Base-by-base conservation (phyloP, 1,140 invertebrate genomes). In the Antheraea pernyi region DNA sequence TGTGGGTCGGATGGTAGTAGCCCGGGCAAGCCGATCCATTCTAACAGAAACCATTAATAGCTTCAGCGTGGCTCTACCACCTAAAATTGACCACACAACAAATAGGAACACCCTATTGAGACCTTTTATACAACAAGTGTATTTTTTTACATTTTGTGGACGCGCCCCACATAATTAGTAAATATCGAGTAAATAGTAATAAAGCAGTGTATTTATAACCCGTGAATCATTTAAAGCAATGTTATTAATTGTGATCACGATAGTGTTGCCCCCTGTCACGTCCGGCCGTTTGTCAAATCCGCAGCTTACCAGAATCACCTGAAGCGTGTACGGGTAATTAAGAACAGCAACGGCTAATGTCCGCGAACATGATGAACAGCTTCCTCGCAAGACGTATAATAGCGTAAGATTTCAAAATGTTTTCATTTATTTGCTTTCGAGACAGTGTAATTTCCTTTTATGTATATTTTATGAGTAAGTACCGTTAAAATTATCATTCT, bases 241-340 rank as follows among this genome's bases (percentile, higher is more conserved):
- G 11, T 53, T 6, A 53, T 53, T 16, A 1, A 13, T 11, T 16
- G 46, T 53, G 46, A 72, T 74, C 70, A 75, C 74, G 83, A 84
- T 83, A 80, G 82, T 85, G 76, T 75, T 73, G 81, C 79, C 78
- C 74, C 39, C 73, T 60, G 69, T 65, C 69, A 79, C 73, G 82
- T 79, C 75, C 76, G 75, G 82, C 79, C 86, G 86, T 88, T 88
- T 87, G 81, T 88, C 81, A 88, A 83, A 85, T 77, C 68, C 19
- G 42, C 67, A 76, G 74, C 69, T 76, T 81, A 68, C 73, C 66
- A 71, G 73, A 71, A 76, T 86, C 80, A 87, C 88, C 86, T 88
- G 85, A 77, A 7, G 18, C 72, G 67, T 30, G 69, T 18, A 67
- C 79, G 74, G 81, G 88, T 87, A 91, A 89, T 89, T 89, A 79